phyloP scores from a whole-genome alignment of 2,113 vertebrate species.

The Perca schrenkii region DNA sequence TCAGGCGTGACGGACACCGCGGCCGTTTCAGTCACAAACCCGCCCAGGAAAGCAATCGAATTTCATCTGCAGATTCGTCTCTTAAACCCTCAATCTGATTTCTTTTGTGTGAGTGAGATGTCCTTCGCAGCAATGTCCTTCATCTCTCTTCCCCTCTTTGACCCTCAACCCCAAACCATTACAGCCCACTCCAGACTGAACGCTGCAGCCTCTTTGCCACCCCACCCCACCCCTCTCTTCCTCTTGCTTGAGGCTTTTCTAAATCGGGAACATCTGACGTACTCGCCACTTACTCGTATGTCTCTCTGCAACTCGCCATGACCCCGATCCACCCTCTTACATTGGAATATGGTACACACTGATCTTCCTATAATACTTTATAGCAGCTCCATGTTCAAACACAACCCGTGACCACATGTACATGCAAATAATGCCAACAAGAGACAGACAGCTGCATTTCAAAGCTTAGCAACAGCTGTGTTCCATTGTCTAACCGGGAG shows the following conservation, averaged over 20 bases:
- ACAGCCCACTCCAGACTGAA: conserved; percentile 58
- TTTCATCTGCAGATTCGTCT: conserved; percentile 25
- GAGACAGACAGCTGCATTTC: conserved; percentile 73
- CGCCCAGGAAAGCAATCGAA: conserved; percentile 13
- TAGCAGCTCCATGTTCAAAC: conserved; percentile 45
- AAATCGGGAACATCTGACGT: conserved; percentile 73
- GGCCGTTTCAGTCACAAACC: conserved; percentile 29
- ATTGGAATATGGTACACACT: conserved; percentile 49
- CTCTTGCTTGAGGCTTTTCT: conserved; percentile 67
- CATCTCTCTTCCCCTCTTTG: conserved; percentile 18
- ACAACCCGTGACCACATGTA: conserved; percentile 51
- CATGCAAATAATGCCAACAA: conserved; percentile 37
- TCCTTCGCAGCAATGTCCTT: conserved; percentile 54
- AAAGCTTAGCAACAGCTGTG: conserved; percentile 76
- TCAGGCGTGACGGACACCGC: conserved; percentile 42
- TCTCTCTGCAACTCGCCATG: conserved; percentile 58
- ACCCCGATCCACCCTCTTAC: conserved; percentile 64
- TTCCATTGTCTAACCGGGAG: conserved; percentile 73
- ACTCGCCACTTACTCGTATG: conserved; percentile 60
- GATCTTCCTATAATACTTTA: conserved; percentile 59
- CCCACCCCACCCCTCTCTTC: conserved; percentile 33
- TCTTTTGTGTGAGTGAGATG: conserved; percentile 15
- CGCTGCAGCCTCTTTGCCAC: conserved; percentile 14
- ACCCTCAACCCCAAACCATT: conserved; percentile 60
- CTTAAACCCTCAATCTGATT: conserved; percentile 21